Conservation (phyloP, 2,888 invertebrate genomes). For the Trypoxylon attenuatum region DNA sequence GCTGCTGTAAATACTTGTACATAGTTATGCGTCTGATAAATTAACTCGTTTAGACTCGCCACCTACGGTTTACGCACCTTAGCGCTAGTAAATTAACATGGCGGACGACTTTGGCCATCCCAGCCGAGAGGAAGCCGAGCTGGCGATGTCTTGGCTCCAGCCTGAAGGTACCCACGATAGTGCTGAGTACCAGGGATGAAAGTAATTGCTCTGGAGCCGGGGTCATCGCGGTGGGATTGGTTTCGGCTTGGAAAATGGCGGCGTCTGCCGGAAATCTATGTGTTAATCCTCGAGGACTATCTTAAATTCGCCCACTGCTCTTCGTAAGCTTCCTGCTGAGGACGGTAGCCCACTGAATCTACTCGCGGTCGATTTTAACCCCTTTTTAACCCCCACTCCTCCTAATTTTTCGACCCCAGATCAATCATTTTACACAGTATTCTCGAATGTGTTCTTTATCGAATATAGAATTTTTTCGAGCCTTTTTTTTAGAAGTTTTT, state of each 20-base stretch:
- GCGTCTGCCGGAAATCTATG: conserved; percentile 26
- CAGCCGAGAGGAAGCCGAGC: too few species aligned
- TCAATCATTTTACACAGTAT: too few species aligned
- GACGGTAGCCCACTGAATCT: too few species aligned
- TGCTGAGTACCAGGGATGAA: background rate
- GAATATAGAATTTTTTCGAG: too few species aligned
- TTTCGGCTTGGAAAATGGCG: conserved; percentile 16
- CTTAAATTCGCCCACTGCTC: background rate
- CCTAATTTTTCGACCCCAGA: too few species aligned
- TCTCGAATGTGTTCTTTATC: too few species aligned
- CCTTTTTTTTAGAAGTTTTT: too few species aligned
- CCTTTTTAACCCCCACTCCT: too few species aligned
- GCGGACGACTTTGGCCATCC: too few species aligned
- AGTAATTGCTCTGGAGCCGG: background rate
- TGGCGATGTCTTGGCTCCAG: too few species aligned
- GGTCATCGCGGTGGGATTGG: background rate
- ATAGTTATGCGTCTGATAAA: conserved; percentile 64
- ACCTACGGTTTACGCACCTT: conserved; percentile 50
- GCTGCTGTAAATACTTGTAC: conserved; percentile 71
- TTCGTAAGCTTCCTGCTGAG: too few species aligned
- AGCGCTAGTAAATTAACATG: conserved; percentile 72
- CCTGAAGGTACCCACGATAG: background rate
- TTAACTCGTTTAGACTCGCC: conserved; percentile 60
- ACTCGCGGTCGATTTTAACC: too few species aligned
- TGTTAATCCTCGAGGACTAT: conserved; percentile 19